Evolutionary conservation across 2,888 invertebrate genomes (phyloP).

Genomic region (Lottia gigantea): DNA sequence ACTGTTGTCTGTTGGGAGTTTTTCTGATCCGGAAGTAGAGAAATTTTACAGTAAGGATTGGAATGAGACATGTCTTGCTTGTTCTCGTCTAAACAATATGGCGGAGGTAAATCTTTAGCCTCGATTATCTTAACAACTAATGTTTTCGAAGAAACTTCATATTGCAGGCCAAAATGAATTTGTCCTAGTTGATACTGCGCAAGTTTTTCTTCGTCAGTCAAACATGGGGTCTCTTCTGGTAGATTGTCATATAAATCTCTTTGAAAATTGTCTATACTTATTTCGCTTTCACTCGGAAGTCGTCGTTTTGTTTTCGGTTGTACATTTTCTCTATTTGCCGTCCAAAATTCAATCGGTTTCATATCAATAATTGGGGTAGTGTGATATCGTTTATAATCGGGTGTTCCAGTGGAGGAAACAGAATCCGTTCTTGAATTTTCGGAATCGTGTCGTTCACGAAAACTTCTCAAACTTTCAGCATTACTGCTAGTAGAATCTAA

Average conservation of each 20-base stretch:
- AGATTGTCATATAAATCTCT: slow-evolving; percentile 64
- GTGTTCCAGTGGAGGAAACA: slow-evolving; percentile 49
- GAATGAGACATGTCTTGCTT: slow-evolving; percentile 69
- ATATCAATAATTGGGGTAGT: slow-evolving; percentile 67
- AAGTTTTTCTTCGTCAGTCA: slow-evolving; percentile 65
- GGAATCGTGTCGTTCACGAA: slow-evolving; percentile 58
- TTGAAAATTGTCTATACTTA: slow-evolving; percentile 66
- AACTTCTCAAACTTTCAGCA: slow-evolving; percentile 47
- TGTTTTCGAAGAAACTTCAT: slow-evolving; percentile 61
- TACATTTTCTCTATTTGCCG: slow-evolving; percentile 64
- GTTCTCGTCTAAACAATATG: slow-evolving; percentile 62
- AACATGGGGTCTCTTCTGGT: slow-evolving; percentile 46
- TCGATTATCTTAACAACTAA: slow-evolving; percentile 68
- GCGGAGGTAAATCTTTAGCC: slow-evolving; percentile 67
- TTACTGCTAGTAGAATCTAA: slow-evolving; percentile 55
- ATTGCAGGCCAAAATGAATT: slow-evolving; percentile 67
- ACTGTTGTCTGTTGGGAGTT: slow-evolving; percentile 69
- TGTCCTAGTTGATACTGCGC: slow-evolving; percentile 63
- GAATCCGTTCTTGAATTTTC: slow-evolving; percentile 60
- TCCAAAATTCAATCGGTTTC: slow-evolving; percentile 69
- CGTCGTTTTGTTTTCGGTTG: slow-evolving; percentile 62
- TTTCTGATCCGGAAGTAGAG: slow-evolving; percentile 68
- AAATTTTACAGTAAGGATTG: slow-evolving; percentile 69
- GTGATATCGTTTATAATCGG: slow-evolving; percentile 47
- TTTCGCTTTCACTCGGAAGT: slow-evolving; percentile 64